Evolutionary conservation across 2,888 invertebrate species (phyloP).

Genomic region (Lasioglossum malachurum): DNA sequence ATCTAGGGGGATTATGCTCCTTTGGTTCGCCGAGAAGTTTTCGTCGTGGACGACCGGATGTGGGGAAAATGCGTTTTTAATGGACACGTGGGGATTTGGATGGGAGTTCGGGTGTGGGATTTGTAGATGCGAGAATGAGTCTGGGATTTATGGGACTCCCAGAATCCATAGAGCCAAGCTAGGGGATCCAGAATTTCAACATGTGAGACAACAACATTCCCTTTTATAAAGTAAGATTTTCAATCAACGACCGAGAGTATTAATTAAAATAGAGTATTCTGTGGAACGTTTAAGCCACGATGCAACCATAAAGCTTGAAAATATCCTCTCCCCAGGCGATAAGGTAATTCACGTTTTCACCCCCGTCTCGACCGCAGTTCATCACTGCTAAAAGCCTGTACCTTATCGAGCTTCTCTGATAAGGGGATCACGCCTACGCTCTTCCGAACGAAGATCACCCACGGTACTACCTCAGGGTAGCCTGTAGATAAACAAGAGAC

Average conservation of each 20-base stretch:
- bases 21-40: neutral
- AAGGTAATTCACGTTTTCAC: constrained; percentile 57
- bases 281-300: neutral
- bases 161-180: neutral
- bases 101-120: neutral
- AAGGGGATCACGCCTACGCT: constrained; percentile 56
- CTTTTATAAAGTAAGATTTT: neutral
- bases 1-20: neutral
- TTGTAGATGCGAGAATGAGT: neutral
- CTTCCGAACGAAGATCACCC: constrained; percentile 47
- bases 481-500: constrained; percentile 57
- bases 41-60: neutral
- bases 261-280: neutral
- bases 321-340: constrained; percentile 33
- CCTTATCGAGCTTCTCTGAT: constrained; percentile 57
- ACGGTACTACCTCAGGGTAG: neutral
- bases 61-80: neutral
- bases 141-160: neutral
- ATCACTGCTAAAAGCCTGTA: constrained; percentile 57
- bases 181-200: neutral
- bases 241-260: neutral
- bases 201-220: neutral
- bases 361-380: constrained; percentile 30
- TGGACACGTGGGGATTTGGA: neutral
- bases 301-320: constrained; percentile 41